Conservation (phyloP, 2,113 vertebrate genomes). For the Laticauda colubrina region DNA sequence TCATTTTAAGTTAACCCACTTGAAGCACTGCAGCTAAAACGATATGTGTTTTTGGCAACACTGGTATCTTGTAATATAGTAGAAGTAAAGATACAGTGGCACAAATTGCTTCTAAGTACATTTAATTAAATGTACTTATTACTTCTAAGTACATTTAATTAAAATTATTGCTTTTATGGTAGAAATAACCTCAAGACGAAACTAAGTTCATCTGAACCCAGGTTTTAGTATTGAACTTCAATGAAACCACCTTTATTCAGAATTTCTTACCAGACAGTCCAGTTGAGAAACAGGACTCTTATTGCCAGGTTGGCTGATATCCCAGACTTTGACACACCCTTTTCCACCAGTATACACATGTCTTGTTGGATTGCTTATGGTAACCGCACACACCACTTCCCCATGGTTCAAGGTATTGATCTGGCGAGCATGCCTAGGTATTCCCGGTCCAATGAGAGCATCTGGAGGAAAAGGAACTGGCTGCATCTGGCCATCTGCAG, state of each 20-base stretch:
- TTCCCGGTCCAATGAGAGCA: slow-evolving; percentile 88
- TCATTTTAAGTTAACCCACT: not conserved
- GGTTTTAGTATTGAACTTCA: not conserved
- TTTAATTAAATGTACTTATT: not conserved
- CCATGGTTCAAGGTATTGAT: slow-evolving; percentile 94
- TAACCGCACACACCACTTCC: slow-evolving; percentile 91
- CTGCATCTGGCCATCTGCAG: slow-evolving; percentile 93
- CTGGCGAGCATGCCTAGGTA: slow-evolving; percentile 90
- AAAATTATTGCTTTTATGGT: slow-evolving; percentile 13
- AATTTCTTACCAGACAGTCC: slow-evolving; percentile 75
- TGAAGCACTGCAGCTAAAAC: not conserved
- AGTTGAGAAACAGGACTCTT: slow-evolving; percentile 86
- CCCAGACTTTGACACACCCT: slow-evolving; percentile 95
- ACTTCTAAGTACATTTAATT: not conserved
- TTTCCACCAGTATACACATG: slow-evolving; percentile 94
- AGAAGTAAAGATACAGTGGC: not conserved
- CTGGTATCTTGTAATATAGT: not conserved
- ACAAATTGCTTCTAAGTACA: not conserved
- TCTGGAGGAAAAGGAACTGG: slow-evolving; percentile 92
- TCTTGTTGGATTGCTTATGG: slow-evolving; percentile 92
- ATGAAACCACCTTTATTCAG: slow-evolving; percentile 26
- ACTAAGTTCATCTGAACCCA: not conserved
- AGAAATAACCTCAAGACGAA: not conserved
- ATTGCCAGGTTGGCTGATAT: slow-evolving; percentile 93
- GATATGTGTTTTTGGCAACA: not conserved